Conservation (phyloP, 2,113 vertebrate species). For the Leucosticte australis region DNA sequence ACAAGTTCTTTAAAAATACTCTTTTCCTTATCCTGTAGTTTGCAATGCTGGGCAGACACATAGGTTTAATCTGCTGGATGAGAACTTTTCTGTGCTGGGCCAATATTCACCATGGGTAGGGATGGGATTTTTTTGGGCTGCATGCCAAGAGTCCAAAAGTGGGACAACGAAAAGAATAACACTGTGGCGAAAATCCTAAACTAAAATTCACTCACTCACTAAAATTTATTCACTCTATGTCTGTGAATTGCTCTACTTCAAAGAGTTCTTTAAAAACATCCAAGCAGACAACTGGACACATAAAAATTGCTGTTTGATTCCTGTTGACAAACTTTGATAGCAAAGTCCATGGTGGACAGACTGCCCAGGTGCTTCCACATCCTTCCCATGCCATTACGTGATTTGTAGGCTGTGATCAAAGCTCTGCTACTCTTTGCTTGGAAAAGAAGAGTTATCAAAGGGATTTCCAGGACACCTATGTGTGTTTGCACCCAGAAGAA, state of each 20-base stretch:
- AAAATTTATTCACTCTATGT: not conserved
- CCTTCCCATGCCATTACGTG: not conserved
- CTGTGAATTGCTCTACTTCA: not conserved
- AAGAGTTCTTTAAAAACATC: not conserved
- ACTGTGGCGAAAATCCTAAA: not conserved
- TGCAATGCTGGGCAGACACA: not conserved
- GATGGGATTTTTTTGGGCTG: not conserved
- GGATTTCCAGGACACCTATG: not conserved
- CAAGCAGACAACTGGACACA: not conserved
- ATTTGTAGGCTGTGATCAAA: not conserved
- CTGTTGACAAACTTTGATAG: not conserved
- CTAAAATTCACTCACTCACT: not conserved
- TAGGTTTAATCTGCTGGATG: not conserved
- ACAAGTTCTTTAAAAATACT: not conserved
- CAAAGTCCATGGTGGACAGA: not conserved
- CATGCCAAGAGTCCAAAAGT: not conserved
- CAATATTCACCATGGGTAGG: not conserved
- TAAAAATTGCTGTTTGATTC: not conserved
- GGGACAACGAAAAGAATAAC: not conserved
- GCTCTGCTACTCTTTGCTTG: not conserved
- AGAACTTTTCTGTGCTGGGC: not conserved
- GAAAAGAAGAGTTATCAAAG: not conserved
- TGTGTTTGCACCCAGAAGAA: not conserved
- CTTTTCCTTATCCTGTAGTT: not conserved
- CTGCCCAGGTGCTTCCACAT: not conserved